Evolutionary conservation across 2,888 invertebrate genomes (phyloP).

Genomic region (Phyto melanocephala): DNA sequence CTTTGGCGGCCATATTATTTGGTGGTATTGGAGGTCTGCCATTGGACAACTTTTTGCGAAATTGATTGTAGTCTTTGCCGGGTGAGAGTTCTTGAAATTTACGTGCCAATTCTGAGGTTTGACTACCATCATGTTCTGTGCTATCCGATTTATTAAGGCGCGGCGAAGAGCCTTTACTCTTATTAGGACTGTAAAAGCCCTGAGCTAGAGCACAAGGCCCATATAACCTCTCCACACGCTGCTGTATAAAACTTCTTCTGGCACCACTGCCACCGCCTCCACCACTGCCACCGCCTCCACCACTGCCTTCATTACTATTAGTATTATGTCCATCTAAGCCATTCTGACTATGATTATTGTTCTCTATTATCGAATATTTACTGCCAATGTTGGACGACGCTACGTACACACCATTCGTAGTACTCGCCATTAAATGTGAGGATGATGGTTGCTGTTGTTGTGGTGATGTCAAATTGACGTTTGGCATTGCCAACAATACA

Average conservation of each 20-base stretch:
- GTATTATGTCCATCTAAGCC: conserved; percentile 70
- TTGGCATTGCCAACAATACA: conserved; percentile 71
- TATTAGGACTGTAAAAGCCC: conserved; percentile 86
- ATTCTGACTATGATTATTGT: conserved; percentile 64
- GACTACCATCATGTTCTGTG: conserved; percentile 61
- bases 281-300: too few relatives aligned
- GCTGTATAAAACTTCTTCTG: conserved; percentile 87
- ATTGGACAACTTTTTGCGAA: conserved; percentile 70
- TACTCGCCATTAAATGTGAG: conserved; percentile 57
- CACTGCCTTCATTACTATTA: conserved; percentile 73
- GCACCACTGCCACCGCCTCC: conserved; percentile 70
- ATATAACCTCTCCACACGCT: conserved; percentile 91
- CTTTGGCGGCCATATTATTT: conserved; percentile 40
- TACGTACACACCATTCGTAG: conserved; percentile 61
- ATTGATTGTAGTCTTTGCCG: conserved; percentile 74
- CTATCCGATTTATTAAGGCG: conserved; percentile 37
- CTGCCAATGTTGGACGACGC: conserved; percentile 38
- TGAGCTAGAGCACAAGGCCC: conserved; percentile 92
- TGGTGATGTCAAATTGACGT: conserved; percentile 56
- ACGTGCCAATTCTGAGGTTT: conserved; percentile 76
- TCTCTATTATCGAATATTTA: conserved; percentile 54
- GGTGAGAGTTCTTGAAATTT: conserved; percentile 76
- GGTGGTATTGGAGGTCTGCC: conserved; percentile 52
- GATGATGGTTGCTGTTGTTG: conserved; percentile 47
- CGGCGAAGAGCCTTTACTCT: conserved; percentile 64